Conservation (phyloP, 2,888 invertebrate species). For the Aphelenchoides bicaudatus region DNA sequence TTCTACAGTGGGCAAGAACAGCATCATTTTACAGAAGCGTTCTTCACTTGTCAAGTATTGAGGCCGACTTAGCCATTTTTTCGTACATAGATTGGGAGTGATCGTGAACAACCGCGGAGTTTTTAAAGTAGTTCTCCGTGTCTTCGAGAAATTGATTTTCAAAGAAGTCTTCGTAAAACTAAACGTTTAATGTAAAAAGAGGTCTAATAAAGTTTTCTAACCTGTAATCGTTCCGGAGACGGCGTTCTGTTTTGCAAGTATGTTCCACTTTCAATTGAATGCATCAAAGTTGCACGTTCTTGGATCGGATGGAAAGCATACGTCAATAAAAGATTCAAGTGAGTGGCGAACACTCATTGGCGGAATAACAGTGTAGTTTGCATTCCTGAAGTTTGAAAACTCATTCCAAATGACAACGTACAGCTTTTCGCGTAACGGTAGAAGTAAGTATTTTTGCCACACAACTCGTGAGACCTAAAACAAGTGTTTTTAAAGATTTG, state of each 20-base stretch:
- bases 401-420: conserved; percentile 11
- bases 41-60: conserved; percentile 15
- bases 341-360: background rate
- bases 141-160: conserved; percentile 8
- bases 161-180: conserved; percentile 17
- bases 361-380: background rate
- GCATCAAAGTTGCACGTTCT: background rate
- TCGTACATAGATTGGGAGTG: conserved; percentile 8
- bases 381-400: conserved; percentile 1
- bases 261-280: conserved; percentile 3
- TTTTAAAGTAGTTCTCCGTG: conserved; percentile 5
- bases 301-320: conserved; percentile 16
- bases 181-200: background rate
- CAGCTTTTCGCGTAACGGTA: conserved; percentile 1
- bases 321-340: conserved; percentile 15
- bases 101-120: background rate
- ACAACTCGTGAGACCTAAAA: conserved; percentile 13
- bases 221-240: background rate
- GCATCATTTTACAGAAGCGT: background rate
- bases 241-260: background rate
- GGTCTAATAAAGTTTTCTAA: background rate
- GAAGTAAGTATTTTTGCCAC: conserved; percentile 12
- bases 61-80: conserved; percentile 13
- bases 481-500: background rate
- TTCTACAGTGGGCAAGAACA: conserved; percentile 11